Conservation (phyloP, 2,113 vertebrate genomes). For the Potamarius usumacintae region DNA sequence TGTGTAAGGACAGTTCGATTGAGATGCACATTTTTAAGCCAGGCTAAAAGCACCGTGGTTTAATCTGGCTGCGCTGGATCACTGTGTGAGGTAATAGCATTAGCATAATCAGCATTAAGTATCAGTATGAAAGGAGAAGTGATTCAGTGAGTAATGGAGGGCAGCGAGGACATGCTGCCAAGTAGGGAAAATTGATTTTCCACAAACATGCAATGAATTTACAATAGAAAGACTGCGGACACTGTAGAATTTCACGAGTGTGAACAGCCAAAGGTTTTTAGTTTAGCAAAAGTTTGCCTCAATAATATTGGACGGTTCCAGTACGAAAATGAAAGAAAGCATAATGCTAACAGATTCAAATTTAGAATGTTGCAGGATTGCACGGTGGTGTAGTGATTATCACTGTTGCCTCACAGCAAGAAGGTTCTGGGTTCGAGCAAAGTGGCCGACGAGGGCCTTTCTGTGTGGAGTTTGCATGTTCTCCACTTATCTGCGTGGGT, state of each 20-base stretch:
- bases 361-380: background rate
- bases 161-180: background rate
- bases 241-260: background rate
- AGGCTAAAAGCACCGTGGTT: slow-evolving; percentile 19
- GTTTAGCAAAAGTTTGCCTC: background rate
- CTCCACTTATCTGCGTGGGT: too few relatives aligned
- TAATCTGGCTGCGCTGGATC: background rate
- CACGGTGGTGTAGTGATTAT: too few relatives aligned
- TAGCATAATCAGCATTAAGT: slow-evolving; percentile 32
- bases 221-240: background rate
- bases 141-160: slow-evolving; percentile 24
- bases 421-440: too few relatives aligned
- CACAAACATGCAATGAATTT: background rate
- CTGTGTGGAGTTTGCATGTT: too few relatives aligned
- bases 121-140: slow-evolving; percentile 9
- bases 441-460: too few relatives aligned
- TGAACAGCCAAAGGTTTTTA: background rate
- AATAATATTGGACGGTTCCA: background rate
- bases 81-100: slow-evolving; percentile 1
- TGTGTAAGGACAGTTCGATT: background rate
- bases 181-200: slow-evolving; percentile 4
- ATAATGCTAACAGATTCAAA: background rate
- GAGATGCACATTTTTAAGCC: slow-evolving; percentile 12
- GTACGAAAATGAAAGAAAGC: background rate
- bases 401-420: too few relatives aligned